Evolutionary conservation across 2,888 invertebrate species (phyloP), one percentile per base, ranked within the genome.

Genomic region (Endomychus coccineus): DNA sequence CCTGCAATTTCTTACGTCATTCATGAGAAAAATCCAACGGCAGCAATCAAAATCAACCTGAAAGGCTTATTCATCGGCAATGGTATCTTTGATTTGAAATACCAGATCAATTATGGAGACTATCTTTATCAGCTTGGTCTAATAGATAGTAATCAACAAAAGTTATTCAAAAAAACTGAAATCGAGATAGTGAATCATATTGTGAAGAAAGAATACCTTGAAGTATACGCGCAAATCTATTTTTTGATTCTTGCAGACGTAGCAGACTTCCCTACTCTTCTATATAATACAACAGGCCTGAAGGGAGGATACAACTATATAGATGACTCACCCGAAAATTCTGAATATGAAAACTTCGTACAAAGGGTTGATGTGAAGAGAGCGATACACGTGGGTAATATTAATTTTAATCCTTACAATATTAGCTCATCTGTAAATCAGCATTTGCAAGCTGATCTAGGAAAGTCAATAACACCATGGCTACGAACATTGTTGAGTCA

Each of bases 1-100:
- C 92, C 92, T 1, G 85, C 89, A 0, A 62, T 85, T 29, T 75
- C 78, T 0, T 78, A 83, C 56, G 77, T 80, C 1, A 85, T 87
- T 36, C 77, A 83, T 50, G 71, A 74, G 46, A 77, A 78, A 44
- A 70, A 71, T 46, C 59, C 65, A 5, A 58, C 50, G 2, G 71
- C 75, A 1, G 52, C 64, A 19, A 61, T 69, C 2, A 77, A 75
- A 58, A 78, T 83, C 4, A 80, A 81, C 51, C 58, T 76, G 25
- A 71, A 74, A 60, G 80, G 78, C 1, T 55, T 80, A 40, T 74
- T 75, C 1, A 83, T 85, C 46, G 85, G 84, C 1, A 83, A 84
- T 59, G 84, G 83, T 0, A 61, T 80, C 0, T 75, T 77, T 32
- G 85, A 85, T 62, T 84, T 84, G 0, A 67, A 73, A 37, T 76